Evolutionary conservation across 2,888 invertebrate species (phyloP), one percentile per base, ranked within the genome.

Genomic region (Idaea dimidiata): DNA sequence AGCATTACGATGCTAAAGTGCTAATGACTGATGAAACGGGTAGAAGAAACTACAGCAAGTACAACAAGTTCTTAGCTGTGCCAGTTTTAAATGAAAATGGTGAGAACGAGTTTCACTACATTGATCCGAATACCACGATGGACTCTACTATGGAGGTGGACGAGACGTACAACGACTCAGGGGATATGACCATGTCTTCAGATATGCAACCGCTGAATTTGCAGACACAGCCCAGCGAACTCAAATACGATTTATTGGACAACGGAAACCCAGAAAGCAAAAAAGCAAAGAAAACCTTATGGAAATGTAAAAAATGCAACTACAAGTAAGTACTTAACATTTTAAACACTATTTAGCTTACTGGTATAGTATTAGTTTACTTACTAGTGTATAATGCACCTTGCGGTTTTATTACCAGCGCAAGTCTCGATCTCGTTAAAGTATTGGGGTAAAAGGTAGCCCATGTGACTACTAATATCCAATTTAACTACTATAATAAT

Each of bases 21-120:
- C 92, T 98, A 62, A 96, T 98, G 96, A 97, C 97, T 59, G 97
- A 98, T 82, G 97, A 97, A 88, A 97, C 97, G 54, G 98, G 98
- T 8, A 93, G 97, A 68, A 94, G 97, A 72, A 97, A 98, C 88
- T 98, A 98, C 84, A 96, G 97, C 79, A 98, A 98, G 92, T 98
- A 98, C 87, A 97, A 97, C 83, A 96, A 97, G 88, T 97, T 97
- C 84, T 94, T 97, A 73, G 91, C 92, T 18, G 96, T 96, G 69
- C 94, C 88, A 92, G 71, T 88, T 64, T 66, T 96, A 89, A 89
- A 94, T 91, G 89, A 94, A 88, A 79, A 93, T 82, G 83, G 94
- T 72, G 83, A 94, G 87, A 91, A 84, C 69, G 86, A 89, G 68
- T 91, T 91, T 71, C 89, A 87, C 67, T 91, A 91, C 65, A 76